Evolutionary conservation across 2,888 invertebrate species (phyloP).

Genomic region (Acleris holmiana): DNA sequence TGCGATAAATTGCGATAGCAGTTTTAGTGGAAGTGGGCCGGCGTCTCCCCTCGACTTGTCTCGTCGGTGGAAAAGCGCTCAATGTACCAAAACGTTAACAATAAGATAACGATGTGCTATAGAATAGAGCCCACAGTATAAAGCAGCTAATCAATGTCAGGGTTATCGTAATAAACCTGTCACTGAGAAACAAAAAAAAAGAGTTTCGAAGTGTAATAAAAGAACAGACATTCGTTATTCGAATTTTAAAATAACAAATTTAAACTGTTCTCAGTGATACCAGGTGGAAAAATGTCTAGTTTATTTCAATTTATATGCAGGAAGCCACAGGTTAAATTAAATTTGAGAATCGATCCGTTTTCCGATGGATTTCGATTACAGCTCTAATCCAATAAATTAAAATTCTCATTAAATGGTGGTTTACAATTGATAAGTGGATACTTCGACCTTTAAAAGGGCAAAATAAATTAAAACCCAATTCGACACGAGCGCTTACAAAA

Average conservation of each 20-base stretch:
- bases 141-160: no score
- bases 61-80: no score
- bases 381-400: slow-evolving; percentile 26
- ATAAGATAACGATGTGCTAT: no score
- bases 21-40: no score
- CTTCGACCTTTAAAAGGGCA: slow-evolving; percentile 7
- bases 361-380: slow-evolving; percentile 17
- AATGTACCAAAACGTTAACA: no score
- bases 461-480: slow-evolving; percentile 23
- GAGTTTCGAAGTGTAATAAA: no score
- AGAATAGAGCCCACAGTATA: no score
- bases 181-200: no score
- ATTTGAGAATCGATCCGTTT: slow-evolving; percentile 15
- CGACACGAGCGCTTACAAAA: slow-evolving; percentile 2
- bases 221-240: no score
- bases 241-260: not conserved
- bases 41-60: no score
- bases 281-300: not conserved
- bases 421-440: slow-evolving; percentile 7
- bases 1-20: no score
- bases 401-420: slow-evolving; percentile 14
- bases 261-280: not conserved
- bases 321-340: slow-evolving; percentile 17
- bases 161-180: no score
- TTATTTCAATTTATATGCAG: slow-evolving; percentile 24